Evolutionary conservation across 92 coral and sea anemone genomes (phyloP).

Genomic region (Porites divaricata): DNA sequence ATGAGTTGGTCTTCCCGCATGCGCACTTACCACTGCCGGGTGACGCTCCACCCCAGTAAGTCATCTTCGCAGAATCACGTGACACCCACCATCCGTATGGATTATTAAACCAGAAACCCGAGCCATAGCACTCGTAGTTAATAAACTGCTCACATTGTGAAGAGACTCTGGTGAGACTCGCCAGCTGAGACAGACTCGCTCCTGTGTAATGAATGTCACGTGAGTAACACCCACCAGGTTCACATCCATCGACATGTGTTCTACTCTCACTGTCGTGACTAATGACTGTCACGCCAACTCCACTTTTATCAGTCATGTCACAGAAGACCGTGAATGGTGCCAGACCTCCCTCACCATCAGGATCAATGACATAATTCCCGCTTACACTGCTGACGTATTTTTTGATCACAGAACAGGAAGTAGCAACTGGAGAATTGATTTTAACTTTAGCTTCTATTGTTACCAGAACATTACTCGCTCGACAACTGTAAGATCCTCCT

Average conservation of each 20-base stretch:
- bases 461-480: too few relatives aligned
- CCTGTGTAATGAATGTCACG: conserved; percentile 46
- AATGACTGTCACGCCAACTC: conserved; percentile 57
- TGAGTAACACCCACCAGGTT: not conserved
- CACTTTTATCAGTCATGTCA: too few relatives aligned
- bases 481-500: too few relatives aligned
- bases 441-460: too few relatives aligned
- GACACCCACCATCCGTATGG: conserved; percentile 26
- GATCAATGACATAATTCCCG: too few relatives aligned
- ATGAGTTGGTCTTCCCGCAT: too few relatives aligned
- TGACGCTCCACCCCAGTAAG: conserved; percentile 31
- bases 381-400: too few relatives aligned
- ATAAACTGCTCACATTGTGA: conserved; percentile 63
- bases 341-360: too few relatives aligned
- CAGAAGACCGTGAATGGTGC: too few relatives aligned
- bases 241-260: conserved; percentile 12
- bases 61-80: conserved; percentile 11
- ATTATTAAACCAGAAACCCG: not conserved
- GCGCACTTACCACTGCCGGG: conserved; percentile 48
- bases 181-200: conserved; percentile 51
- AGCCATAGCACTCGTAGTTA: conserved; percentile 53
- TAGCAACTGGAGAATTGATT: too few relatives aligned
- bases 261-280: conserved; percentile 69
- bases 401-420: too few relatives aligned
- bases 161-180: conserved; percentile 48